These are phyloP conservation scores for Toxostoma redivivum DNA, from an alignment of 2,113 vertebrate species.

Conservation along the genomic window DNA sequence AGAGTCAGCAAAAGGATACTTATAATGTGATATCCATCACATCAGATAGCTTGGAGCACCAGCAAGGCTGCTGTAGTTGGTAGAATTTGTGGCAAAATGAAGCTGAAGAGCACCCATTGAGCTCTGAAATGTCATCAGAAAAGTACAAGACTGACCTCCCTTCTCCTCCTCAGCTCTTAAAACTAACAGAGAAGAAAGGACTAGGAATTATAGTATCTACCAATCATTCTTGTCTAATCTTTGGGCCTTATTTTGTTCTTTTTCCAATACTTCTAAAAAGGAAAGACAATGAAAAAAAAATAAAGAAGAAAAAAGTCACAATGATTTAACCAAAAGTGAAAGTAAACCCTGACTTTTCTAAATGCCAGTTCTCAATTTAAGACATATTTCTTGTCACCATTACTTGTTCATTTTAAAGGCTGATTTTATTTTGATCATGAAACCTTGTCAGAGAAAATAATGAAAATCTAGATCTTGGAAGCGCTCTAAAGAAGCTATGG, in stretches of 20 bases:
- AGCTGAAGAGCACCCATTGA: neutral
- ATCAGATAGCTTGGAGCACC: neutral
- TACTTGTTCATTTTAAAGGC: neutral
- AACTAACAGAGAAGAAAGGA: neutral
- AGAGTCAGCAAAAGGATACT: neutral
- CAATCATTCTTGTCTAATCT: neutral
- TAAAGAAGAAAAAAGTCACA: neutral
- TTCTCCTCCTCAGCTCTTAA: neutral
- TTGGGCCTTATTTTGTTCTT: neutral
- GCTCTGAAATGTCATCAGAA: neutral
- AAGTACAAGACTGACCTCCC: too few relatives aligned
- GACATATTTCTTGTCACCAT: neutral
- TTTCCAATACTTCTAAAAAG: neutral
- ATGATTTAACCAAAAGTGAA: neutral
- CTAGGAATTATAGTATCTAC: neutral
- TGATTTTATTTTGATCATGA: neutral
- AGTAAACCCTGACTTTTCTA: neutral
- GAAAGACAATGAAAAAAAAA: neutral
- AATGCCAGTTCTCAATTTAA: neutral
- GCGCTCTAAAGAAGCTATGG: neutral
- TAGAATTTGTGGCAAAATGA: neutral
- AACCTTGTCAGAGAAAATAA: neutral
- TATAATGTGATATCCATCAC: neutral
- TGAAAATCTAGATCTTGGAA: neutral
- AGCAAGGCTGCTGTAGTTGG: neutral